These are phyloP conservation scores for Charanyca ferruginea DNA, from an alignment of 2,888 invertebrate species.

Conservation along the genomic window DNA sequence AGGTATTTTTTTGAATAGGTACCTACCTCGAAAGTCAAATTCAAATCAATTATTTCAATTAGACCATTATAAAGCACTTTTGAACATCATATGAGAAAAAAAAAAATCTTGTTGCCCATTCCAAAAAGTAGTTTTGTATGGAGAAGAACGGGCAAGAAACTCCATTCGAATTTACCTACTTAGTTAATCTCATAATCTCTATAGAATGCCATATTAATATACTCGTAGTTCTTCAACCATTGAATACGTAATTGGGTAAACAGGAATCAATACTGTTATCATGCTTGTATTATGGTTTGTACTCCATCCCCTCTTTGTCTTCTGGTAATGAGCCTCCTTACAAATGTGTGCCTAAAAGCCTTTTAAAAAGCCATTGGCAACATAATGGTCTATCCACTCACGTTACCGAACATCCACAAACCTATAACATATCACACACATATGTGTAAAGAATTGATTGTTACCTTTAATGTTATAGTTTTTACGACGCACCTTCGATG, in stretches of 20 bases:
- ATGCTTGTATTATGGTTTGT: slow-evolving; percentile 4
- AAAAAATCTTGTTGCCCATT: too few relatives aligned
- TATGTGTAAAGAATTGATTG: slow-evolving; percentile 56
- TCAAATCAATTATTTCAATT: too few relatives aligned
- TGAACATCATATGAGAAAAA: too few relatives aligned
- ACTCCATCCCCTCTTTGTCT: slow-evolving; percentile 41
- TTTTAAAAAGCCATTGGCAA: slow-evolving; percentile 57
- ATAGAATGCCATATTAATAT: not conserved
- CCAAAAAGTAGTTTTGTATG: too few relatives aligned
- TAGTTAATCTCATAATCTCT: not conserved
- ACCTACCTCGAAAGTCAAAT: too few relatives aligned
- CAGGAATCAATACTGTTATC: slow-evolving; percentile 11
- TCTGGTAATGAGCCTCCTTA: slow-evolving; percentile 43
- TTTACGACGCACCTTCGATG: slow-evolving; percentile 61
- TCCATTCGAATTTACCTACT: too few relatives aligned
- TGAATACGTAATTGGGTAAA: not conserved
- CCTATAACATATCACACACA: slow-evolving; percentile 12
- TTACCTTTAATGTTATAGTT: slow-evolving; percentile 60
- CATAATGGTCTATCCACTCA: slow-evolving; percentile 38
- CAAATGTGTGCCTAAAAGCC: slow-evolving; percentile 52
- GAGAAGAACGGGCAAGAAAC: too few relatives aligned
- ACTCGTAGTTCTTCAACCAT: not conserved
- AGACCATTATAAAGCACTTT: too few relatives aligned
- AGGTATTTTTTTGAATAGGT: too few relatives aligned
- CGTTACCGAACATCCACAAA: slow-evolving; percentile 24